Conservation (phyloP, 2,888 invertebrate genomes). For the Agrotis ipsilon region DNA sequence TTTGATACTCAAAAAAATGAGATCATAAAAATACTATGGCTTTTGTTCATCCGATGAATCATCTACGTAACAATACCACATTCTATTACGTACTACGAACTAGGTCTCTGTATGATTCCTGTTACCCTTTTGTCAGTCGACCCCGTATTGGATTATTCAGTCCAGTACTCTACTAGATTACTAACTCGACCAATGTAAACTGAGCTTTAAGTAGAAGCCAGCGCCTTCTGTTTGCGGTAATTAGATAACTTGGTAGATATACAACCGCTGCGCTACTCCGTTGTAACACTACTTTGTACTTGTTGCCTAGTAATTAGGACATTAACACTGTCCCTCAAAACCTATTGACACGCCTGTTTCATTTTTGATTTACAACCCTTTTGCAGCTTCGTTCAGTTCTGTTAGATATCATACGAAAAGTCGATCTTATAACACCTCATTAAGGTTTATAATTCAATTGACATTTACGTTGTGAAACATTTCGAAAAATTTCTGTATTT, state of each 20-base stretch:
- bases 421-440: too few species aligned
- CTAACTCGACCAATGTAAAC: conserved; percentile 43
- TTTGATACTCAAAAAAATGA: too few species aligned
- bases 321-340: conserved; percentile 42
- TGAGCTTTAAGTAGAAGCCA: conserved; percentile 64
- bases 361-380: too few species aligned
- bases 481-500: too few species aligned
- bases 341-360: conserved; percentile 21
- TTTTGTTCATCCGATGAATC: background rate
- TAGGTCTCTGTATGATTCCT: background rate
- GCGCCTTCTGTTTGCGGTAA: conserved; percentile 79
- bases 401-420: too few species aligned
- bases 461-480: too few species aligned
- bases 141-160: background rate
- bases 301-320: conserved; percentile 59
- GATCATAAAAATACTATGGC: too few species aligned
- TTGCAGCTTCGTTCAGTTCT: too few species aligned
- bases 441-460: too few species aligned
- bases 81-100: conserved; percentile 1
- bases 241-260: conserved; percentile 81
- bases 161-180: conserved; percentile 32
- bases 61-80: background rate
- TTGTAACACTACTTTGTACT: conserved; percentile 67
- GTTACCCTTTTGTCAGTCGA: conserved; percentile 12
- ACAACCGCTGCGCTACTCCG: conserved; percentile 68